Conservation (phyloP, 2,113 vertebrate species). For the Nyctibius bracteatus region DNA sequence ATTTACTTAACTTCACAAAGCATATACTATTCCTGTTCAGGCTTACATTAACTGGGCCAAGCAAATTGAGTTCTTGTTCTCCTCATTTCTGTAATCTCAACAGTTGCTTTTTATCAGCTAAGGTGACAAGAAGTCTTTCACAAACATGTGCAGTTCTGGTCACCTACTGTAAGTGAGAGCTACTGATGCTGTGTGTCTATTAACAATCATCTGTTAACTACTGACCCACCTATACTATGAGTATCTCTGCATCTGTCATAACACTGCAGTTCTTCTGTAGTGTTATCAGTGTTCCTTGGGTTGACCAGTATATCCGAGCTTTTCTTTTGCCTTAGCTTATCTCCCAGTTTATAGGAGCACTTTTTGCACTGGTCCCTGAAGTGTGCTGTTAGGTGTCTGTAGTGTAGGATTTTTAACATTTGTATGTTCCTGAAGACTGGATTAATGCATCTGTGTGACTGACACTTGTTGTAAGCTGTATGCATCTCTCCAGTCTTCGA, state of each 20-base stretch:
- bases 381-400: not conserved
- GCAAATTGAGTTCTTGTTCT: not conserved
- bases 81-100: not conserved
- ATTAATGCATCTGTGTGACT: not conserved
- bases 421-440: not conserved
- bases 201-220: not conserved
- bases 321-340: not conserved
- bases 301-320: not conserved
- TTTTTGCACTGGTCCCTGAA: not conserved
- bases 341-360: not conserved
- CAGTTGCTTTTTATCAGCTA: not conserved
- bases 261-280: not conserved
- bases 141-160: not conserved
- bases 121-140: not conserved
- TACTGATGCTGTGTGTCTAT: not conserved
- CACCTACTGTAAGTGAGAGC: not conserved
- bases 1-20: not conserved
- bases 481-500: not conserved
- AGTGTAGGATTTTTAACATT: not conserved
- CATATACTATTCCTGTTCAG: not conserved
- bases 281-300: not conserved
- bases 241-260: not conserved
- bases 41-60: not conserved
- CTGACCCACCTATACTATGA: not conserved
- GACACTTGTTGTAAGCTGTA: not conserved